These are phyloP conservation scores for Metallyticus violacea DNA, from an alignment of 2,888 invertebrate species.

Conservation along the genomic window DNA sequence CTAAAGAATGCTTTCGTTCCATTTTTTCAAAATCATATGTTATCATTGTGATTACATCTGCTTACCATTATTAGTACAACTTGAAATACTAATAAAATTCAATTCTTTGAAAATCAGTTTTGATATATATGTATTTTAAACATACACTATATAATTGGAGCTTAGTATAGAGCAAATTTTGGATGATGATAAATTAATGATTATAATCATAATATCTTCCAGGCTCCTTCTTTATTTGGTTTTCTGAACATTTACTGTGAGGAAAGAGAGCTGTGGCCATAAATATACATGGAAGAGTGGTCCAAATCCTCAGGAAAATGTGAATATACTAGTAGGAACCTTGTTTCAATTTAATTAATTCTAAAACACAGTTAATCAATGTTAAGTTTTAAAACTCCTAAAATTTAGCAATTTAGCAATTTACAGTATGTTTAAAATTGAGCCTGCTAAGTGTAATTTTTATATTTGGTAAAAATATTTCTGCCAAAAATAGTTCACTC, in stretches of 20 bases:
- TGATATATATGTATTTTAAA: too few species aligned
- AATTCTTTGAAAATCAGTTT: neutral
- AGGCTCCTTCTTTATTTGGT: neutral
- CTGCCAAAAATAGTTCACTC: too few species aligned
- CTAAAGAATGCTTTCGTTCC: neutral
- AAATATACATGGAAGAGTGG: neutral
- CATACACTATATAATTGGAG: neutral
- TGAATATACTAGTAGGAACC: neutral
- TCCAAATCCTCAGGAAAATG: neutral
- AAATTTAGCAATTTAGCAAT: too few species aligned
- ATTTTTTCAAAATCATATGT: neutral
- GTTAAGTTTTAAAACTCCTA: too few species aligned
- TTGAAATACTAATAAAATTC: neutral
- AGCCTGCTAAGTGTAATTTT: too few species aligned
- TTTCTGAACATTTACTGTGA: neutral
- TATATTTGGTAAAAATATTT: too few species aligned
- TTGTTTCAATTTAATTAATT: too few species aligned
- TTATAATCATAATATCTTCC: too few species aligned
- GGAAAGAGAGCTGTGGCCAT: neutral
- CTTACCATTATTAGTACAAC: neutral
- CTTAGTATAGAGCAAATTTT: neutral
- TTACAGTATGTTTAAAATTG: too few species aligned
- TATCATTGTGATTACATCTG: neutral
- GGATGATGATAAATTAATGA: neutral
- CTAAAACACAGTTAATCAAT: too few species aligned